Conservation (phyloP, 2,797 vertebrate species). For the Centroberyx gerrardi region DNA sequence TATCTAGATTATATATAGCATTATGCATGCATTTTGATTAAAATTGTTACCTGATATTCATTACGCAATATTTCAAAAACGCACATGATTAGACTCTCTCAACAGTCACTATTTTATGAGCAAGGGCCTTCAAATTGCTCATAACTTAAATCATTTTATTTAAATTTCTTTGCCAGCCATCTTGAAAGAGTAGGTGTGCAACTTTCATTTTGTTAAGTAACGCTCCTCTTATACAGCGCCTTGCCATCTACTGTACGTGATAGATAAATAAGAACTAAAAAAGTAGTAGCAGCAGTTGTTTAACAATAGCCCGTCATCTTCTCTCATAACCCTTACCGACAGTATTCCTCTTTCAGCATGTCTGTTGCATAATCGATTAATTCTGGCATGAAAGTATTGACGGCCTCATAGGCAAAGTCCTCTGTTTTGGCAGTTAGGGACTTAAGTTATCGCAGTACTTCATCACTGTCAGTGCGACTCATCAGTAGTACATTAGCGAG, state of each 20-base stretch:
- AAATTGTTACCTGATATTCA: constrained; percentile 21
- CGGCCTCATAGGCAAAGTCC: constrained; percentile 17
- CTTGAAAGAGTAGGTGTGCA: background rate
- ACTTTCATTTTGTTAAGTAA: background rate
- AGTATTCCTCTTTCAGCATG: background rate
- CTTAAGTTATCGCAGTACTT: constrained; percentile 56
- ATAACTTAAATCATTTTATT: no score
- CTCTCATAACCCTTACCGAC: background rate
- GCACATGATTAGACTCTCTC: background rate
- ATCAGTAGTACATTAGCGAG: constrained; percentile 51
- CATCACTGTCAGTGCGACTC: constrained; percentile 47
- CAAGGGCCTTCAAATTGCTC: background rate
- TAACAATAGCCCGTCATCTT: background rate
- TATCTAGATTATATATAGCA: no score
- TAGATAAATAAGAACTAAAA: background rate
- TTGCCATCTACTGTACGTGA: background rate
- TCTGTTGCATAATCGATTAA: constrained; percentile 19
- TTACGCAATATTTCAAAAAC: background rate
- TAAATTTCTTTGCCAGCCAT: no score
- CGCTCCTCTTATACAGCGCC: no score
- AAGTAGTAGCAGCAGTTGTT: background rate
- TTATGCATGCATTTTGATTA: no score
- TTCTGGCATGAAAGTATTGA: constrained; percentile 19
- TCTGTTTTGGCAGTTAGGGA: constrained; percentile 20
- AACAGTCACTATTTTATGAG: background rate